These are phyloP conservation scores for Gymnosoma rotundatum DNA, from an alignment of 2,888 invertebrate genomes.

Conservation along the genomic window DNA sequence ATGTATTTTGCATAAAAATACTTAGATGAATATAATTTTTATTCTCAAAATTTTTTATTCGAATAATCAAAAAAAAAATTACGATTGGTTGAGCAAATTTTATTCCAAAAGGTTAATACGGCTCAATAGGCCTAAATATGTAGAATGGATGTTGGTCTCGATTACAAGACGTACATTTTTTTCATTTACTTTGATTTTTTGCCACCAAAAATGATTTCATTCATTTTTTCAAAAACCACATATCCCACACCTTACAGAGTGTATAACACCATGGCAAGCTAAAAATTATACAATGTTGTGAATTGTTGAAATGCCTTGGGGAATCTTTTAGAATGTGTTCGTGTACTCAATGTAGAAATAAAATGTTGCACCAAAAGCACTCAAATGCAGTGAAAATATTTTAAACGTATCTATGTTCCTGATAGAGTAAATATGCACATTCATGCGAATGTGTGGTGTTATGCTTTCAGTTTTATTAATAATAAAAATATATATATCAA, in stretches of 20 bases:
- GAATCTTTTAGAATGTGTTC: slow-evolving; percentile 34
- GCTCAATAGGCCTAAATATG: too few species aligned
- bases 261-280: neutral
- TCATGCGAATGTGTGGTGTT: slow-evolving; percentile 39
- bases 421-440: slow-evolving; percentile 2
- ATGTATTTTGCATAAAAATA: too few species aligned
- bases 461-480: slow-evolving; percentile 43
- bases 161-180: too few species aligned
- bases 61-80: too few species aligned
- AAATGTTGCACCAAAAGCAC: slow-evolving; percentile 48
- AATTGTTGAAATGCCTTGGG: slow-evolving; percentile 49
- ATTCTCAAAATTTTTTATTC: too few species aligned
- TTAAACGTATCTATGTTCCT: slow-evolving; percentile 14
- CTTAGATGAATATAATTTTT: too few species aligned
- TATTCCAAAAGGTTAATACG: too few species aligned
- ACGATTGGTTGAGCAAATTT: too few species aligned
- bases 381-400: slow-evolving; percentile 33
- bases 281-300: slow-evolving; percentile 5
- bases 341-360: neutral
- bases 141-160: too few species aligned
- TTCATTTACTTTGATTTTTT: too few species aligned
- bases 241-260: neutral
- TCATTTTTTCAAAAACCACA: neutral
- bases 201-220: neutral
- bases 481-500: neutral